Percentiles rank a stretch among this genome's conserved stretches.
Evolutionary conservation across 2,113 vertebrate species (phyloP).

Genomic region (Erythrolamprus reginae): DNA sequence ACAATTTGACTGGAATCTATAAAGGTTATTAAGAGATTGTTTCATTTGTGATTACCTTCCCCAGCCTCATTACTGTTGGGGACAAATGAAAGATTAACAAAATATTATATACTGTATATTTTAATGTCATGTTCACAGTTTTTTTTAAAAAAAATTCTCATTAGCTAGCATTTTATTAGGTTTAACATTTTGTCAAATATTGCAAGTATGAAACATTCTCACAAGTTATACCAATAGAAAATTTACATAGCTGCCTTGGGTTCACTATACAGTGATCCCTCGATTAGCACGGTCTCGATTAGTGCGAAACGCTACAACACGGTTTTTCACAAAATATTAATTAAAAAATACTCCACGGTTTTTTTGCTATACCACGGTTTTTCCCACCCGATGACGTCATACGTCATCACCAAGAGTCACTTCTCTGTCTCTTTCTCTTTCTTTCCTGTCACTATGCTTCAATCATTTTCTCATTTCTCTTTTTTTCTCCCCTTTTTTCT

Average conservation of each 20-base stretch:
- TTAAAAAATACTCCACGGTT: too few species aligned
- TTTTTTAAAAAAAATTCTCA: background rate
- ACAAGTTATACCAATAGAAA: background rate
- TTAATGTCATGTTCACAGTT: background rate
- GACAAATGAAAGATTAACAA: background rate
- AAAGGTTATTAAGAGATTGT: background rate
- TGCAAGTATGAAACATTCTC: background rate
- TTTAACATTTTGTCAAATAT: background rate
- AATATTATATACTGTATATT: background rate
- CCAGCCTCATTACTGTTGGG: background rate
- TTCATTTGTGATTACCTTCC: background rate
- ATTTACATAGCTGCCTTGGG: background rate
- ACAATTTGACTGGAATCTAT: background rate
- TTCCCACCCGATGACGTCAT: too few species aligned
- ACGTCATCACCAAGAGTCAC: too few species aligned
- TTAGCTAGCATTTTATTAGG: background rate
- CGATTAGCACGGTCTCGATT: too few species aligned
- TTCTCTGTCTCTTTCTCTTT: too few species aligned
- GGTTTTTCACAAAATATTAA: too few species aligned
- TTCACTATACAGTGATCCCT: too few species aligned
- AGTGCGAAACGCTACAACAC: too few species aligned
- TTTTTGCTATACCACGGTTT: too few species aligned
- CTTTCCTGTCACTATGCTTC: too few species aligned
- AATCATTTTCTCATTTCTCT: too few species aligned
- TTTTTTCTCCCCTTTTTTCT: too few species aligned